Conservation (phyloP, 2,113 vertebrate genomes). For the Taxidea taxus region DNA sequence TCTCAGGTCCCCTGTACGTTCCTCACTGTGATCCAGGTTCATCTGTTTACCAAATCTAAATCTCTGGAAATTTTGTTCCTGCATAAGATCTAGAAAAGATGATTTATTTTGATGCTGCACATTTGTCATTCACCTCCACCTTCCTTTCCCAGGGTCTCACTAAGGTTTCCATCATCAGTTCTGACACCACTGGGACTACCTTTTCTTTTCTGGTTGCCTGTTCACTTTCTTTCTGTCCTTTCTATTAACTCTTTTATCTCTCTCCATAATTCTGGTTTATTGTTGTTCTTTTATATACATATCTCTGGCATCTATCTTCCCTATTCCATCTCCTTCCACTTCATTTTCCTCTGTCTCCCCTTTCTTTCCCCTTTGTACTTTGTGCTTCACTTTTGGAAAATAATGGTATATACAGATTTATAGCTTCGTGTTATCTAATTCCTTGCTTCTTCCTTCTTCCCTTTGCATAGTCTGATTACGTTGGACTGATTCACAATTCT, state of each 20-base stretch:
- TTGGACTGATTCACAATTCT: neutral
- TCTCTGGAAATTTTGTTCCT: constrained; percentile 75
- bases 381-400: neutral
- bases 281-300: neutral
- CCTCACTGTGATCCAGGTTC: constrained; percentile 75
- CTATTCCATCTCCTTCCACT: neutral
- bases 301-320: neutral
- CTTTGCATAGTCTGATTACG: neutral
- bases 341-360: neutral
- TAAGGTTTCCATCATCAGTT: neutral
- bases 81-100: constrained; percentile 66
- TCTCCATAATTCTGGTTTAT: neutral
- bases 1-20: constrained; percentile 81
- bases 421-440: neutral
- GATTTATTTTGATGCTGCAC: constrained; percentile 52
- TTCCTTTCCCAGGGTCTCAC: neutral
- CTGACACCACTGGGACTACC: constrained; percentile 5
- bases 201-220: neutral
- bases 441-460: neutral
- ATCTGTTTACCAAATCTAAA: constrained; percentile 81
- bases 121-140: constrained; percentile 50
- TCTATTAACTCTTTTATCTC: constrained; percentile 33
- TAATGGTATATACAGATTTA: neutral
- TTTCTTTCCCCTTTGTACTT: neutral
- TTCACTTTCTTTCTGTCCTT: neutral